These are phyloP conservation scores for Tachyglossus aculeatus DNA, from an alignment of 2,797 vertebrate species.

Conservation along the genomic window DNA sequence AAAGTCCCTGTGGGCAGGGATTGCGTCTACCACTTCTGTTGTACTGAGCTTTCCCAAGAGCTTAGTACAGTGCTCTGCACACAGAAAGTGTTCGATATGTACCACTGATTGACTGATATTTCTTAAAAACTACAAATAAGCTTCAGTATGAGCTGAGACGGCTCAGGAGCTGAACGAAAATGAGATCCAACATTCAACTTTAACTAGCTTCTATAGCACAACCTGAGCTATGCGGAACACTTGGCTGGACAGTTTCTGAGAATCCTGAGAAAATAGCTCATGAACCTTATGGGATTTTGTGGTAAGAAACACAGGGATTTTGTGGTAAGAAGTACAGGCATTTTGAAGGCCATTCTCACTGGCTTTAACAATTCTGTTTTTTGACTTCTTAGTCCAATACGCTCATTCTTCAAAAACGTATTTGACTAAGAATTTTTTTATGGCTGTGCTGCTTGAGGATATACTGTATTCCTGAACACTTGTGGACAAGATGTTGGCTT, in stretches of 20 bases:
- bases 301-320: conserved; percentile 16
- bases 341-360: conserved; percentile 26
- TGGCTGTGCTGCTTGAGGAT: conserved; percentile 47
- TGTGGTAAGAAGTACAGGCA: conserved; percentile 21
- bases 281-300: not conserved
- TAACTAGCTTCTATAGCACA: too few species aligned
- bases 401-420: conserved; percentile 52
- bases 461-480: conserved; percentile 73
- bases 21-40: too few species aligned
- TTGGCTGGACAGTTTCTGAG: too few species aligned
- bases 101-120: too few species aligned
- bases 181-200: too few species aligned
- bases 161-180: too few species aligned
- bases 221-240: too few species aligned
- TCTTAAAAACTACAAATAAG: conserved; percentile 29
- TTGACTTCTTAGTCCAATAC: conserved; percentile 47
- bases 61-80: too few species aligned
- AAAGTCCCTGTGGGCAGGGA: too few species aligned
- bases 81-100: too few species aligned
- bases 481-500: conserved; percentile 80
- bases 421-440: conserved; percentile 32
- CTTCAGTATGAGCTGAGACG: too few species aligned
- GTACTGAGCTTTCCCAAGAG: too few species aligned
- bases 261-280: not conserved
- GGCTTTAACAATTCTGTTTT: conserved; percentile 51